These are phyloP conservation scores for Camponotus fellah DNA, from an alignment of 2,888 invertebrate species.

Conservation along the genomic window DNA sequence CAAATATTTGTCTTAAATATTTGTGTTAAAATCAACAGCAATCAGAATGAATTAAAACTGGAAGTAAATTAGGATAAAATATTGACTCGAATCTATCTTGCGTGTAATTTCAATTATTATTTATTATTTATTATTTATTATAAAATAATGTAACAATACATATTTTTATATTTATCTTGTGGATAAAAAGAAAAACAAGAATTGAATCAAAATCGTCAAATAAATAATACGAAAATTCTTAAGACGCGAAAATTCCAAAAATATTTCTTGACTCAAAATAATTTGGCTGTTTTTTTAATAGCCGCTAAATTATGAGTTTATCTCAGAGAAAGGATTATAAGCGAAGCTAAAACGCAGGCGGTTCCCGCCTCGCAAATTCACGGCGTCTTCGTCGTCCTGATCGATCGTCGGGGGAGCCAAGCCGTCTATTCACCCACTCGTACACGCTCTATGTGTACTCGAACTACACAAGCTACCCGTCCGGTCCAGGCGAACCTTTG, in stretches of 20 bases:
- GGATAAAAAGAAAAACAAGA: too few relatives aligned
- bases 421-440: constrained; percentile 33
- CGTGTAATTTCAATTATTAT: background rate
- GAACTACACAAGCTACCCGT: constrained; percentile 8
- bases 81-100: background rate
- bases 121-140: too few relatives aligned
- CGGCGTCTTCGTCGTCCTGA: constrained; percentile 50
- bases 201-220: background rate
- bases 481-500: constrained; percentile 12
- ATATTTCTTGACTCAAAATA: constrained; percentile 7
- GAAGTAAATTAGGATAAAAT: background rate
- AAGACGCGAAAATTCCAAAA: constrained; percentile 2
- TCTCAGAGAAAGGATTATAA: constrained; percentile 33
- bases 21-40: background rate
- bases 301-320: constrained; percentile 39
- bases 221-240: constrained; percentile 20
- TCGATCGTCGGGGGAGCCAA: constrained; percentile 54
- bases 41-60: background rate
- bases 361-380: constrained; percentile 9
- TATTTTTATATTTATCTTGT: background rate
- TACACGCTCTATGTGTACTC: constrained; percentile 13
- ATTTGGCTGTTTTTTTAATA: background rate
- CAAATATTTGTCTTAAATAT: constrained; percentile 37
- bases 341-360: constrained; percentile 36
- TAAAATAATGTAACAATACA: background rate